phyloP scores from a whole-genome alignment of 2,888 invertebrate genomes.

The Schizotus pectinicornis region DNA sequence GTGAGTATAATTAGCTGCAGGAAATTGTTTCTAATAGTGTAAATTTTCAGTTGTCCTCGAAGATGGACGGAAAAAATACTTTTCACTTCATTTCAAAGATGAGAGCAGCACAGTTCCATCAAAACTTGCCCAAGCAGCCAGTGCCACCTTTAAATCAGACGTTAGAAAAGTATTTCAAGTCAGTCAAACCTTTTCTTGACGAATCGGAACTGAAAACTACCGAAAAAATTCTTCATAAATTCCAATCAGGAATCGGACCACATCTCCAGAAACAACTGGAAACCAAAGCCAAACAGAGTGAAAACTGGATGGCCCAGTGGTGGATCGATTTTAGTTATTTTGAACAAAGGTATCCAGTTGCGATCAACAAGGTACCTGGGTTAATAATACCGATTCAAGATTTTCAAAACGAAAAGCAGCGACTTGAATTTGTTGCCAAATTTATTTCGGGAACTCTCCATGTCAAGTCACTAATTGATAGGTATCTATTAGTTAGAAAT shows the following conservation, averaged over 20 bases:
- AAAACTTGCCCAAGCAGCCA: slow-evolving; percentile 74
- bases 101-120: slow-evolving; percentile 39
- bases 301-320: slow-evolving; percentile 91
- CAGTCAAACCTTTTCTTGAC: slow-evolving; percentile 78
- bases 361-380: slow-evolving; percentile 86
- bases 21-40: too few species aligned
- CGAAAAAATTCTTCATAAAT: slow-evolving; percentile 69
- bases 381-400: slow-evolving; percentile 75
- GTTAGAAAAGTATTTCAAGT: slow-evolving; percentile 73
- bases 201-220: slow-evolving; percentile 75
- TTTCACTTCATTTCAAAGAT: too few species aligned
- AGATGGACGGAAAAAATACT: too few species aligned
- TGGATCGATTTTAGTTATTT: slow-evolving; percentile 89
- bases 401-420: slow-evolving; percentile 66
- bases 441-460: slow-evolving; percentile 73
- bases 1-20: too few species aligned
- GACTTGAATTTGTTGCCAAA: slow-evolving; percentile 73
- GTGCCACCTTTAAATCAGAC: slow-evolving; percentile 84
- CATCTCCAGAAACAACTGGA: slow-evolving; percentile 77
- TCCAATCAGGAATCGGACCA: slow-evolving; percentile 65
- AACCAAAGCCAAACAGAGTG: slow-evolving; percentile 67
- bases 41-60: too few species aligned
- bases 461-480: slow-evolving; percentile 75
- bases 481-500: slow-evolving; percentile 61
- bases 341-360: slow-evolving; percentile 81